Conservation (phyloP, 2,113 vertebrate genomes). For the Psilopogon haemacephalus region DNA sequence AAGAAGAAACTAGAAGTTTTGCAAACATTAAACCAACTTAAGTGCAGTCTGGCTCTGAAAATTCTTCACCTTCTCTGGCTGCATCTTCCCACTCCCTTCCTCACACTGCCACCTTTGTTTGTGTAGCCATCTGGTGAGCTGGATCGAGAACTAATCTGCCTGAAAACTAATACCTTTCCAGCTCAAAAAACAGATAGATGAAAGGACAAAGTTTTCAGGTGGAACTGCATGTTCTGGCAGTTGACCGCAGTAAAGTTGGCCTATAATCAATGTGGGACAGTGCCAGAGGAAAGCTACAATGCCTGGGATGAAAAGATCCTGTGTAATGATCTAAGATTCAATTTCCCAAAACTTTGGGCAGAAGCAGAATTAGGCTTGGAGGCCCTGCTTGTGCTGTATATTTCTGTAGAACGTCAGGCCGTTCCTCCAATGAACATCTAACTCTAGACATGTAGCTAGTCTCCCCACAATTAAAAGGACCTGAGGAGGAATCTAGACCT, state of each 20-base stretch:
- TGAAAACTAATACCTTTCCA: slow-evolving; percentile 16
- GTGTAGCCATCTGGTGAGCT: slow-evolving; percentile 52
- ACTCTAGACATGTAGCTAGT: background rate
- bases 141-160: background rate
- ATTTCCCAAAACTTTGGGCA: background rate
- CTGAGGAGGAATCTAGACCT: background rate
- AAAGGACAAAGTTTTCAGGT: slow-evolving; percentile 9
- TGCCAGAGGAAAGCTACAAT: slow-evolving; percentile 8
- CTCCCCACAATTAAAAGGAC: rapidly evolving
- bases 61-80: background rate
- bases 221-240: slow-evolving; percentile 9
- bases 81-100: background rate
- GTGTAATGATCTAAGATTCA: background rate
- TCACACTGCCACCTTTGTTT: background rate
- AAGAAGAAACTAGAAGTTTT: background rate
- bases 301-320: background rate
- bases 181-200: background rate
- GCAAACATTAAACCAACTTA: background rate
- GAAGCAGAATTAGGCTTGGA: background rate
- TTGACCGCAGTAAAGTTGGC: background rate
- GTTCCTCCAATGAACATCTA: background rate
- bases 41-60: background rate
- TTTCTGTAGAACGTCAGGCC: background rate
- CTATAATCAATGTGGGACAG: background rate
- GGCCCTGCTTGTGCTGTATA: background rate